phyloP scores from a whole-genome alignment of 2,797 vertebrate species.

The Spea hammondii region DNA sequence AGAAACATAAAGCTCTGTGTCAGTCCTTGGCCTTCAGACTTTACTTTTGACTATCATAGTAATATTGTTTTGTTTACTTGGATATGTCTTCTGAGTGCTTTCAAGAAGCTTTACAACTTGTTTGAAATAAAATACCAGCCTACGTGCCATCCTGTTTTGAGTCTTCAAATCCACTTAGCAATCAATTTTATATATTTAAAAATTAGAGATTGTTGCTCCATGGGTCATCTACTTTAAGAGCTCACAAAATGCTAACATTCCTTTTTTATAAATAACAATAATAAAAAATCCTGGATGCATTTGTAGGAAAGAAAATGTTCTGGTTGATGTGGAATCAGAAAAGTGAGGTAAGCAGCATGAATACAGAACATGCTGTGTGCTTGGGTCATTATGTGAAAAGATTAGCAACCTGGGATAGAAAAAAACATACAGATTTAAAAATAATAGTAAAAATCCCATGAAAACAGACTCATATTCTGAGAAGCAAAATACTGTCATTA shows the following conservation, averaged over 20 bases:
- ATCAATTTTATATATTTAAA: conserved; percentile 12
- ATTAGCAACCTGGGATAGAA: conserved; percentile 15
- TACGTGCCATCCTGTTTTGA: background rate
- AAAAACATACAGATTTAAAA: background rate
- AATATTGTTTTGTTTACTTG: conserved; percentile 22
- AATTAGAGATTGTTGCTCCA: conserved; percentile 18
- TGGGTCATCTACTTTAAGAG: conserved; percentile 10
- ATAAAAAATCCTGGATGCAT: conserved; percentile 22
- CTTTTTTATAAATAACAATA: conserved; percentile 25
- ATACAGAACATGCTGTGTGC: conserved; percentile 25
- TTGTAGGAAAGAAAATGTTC: conserved; percentile 28
- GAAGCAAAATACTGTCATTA: background rate
- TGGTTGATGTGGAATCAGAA: conserved; percentile 12
- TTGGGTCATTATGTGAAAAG: conserved; percentile 27
- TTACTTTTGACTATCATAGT: background rate
- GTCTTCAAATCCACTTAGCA: conserved; percentile 20
- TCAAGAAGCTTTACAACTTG: background rate
- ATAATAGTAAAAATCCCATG: background rate
- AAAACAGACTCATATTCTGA: background rate
- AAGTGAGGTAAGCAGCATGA: conserved; percentile 15
- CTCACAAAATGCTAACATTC: conserved; percentile 9
- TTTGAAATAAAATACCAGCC: conserved; percentile 19
- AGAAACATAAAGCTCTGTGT: background rate
- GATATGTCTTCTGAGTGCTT: conserved; percentile 15
- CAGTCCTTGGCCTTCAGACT: background rate